Base-by-base conservation (phyloP, 1,140 invertebrate species). In the Aethina tumida region DNA sequence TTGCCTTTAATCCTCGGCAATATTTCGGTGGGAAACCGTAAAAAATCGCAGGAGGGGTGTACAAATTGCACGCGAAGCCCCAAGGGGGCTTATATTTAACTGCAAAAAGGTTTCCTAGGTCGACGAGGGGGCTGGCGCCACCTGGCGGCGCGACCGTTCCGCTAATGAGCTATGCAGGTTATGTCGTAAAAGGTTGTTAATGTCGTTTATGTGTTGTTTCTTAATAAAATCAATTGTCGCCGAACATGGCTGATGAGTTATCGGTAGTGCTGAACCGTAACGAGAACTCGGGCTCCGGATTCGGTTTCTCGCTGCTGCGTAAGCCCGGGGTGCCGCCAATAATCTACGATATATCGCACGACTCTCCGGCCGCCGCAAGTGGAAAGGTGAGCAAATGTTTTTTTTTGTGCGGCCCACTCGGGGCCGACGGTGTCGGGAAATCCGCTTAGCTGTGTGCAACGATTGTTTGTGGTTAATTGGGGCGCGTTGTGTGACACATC, bases 301-400 rank as follows among this genome's bases (percentile, higher is more conserved):
- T 91, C 70, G 86, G 86, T 51, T 90, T 92, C 71, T 89, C 84
- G 50, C 67, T 92, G 49, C 74, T 91, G 55, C 84, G 86, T 43
- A 83, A 84, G 65, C 81, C 82, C 54, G 85, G 84, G 61, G 74
- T 87, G 59, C 86, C 87, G 55, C 87, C 88, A 59, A 83, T 90
- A 60, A 87, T 92, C 62, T 90, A 89, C 68, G 81, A 90, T 67
- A 88, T 92, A 58, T 73, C 87, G 55, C 85, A 90, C 66, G 85
- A 90, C 67, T 91, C 87, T 49, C 86, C 87, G 56, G 86, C 86
- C 41, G 85, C 84, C 50, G 79, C 83, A 59, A 83, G 83, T 63
- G 84, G 84, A 62, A 77, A 87, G 81, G 86, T 90, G 75, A 79
- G 75, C 66, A 15, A 28, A 27, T 28, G 10, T 12, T 8, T 24